phyloP scores from a whole-genome alignment of 2,113 vertebrate species.

The Coryphaenoides rupestris region DNA sequence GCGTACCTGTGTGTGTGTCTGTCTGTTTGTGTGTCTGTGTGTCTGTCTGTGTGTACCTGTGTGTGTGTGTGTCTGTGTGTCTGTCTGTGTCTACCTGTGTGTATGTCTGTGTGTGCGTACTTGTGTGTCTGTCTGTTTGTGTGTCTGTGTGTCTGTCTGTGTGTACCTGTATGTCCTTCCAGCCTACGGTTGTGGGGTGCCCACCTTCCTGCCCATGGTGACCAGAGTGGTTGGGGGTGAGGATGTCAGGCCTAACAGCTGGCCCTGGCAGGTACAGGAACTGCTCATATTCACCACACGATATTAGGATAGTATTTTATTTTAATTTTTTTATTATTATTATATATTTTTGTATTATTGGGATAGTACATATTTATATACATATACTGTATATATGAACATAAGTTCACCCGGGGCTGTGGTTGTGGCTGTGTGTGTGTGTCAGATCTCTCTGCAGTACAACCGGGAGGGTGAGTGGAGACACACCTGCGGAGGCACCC shows the following conservation, averaged over 20 bases:
- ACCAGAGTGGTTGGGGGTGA: conserved; percentile 71
- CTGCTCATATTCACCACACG: neutral
- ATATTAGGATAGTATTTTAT: neutral
- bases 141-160: neutral
- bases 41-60: too few species aligned
- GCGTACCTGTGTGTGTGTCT: too few species aligned
- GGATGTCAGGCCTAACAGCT: conserved; percentile 69
- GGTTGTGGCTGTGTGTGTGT: neutral
- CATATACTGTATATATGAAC: too few species aligned
- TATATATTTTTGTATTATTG: too few species aligned
- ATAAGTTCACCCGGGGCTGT: neutral
- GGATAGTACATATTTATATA: too few species aligned
- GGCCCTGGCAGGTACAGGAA: conserved; percentile 77
- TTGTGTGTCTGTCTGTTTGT: neutral
- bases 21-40: too few species aligned
- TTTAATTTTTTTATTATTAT: too few species aligned
- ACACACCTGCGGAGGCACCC: conserved; percentile 84
- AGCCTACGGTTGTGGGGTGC: conserved; percentile 72
- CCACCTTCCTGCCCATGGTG: conserved; percentile 58
- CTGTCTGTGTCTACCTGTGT: neutral
- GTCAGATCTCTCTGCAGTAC: conserved; percentile 87
- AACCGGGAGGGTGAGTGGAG: conserved; percentile 52
- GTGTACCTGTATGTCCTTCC: conserved; percentile 6
- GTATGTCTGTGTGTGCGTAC: neutral
- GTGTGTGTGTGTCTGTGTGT: too few species aligned